phyloP scores from a whole-genome alignment of 2,888 invertebrate species.

The Antheraea yamamai region DNA sequence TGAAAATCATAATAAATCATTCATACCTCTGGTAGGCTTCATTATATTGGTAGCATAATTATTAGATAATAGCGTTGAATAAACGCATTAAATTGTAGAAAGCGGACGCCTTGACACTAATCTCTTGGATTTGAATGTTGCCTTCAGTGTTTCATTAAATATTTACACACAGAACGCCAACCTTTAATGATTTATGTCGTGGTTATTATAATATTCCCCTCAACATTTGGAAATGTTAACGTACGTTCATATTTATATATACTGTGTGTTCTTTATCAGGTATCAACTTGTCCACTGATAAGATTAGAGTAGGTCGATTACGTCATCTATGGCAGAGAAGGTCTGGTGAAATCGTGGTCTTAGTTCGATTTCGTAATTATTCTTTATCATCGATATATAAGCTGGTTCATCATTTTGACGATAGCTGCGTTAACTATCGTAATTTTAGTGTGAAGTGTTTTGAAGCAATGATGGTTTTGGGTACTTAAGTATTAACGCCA shows the following conservation, averaged over 20 bases:
- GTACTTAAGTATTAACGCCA: no score
- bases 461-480: no score
- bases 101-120: conserved; percentile 2
- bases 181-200: not conserved
- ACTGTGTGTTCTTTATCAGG: not conserved
- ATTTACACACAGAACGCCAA: not conserved
- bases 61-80: no score
- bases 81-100: not conserved
- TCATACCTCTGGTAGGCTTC: no score
- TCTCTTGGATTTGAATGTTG: not conserved
- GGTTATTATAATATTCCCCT: not conserved
- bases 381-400: not conserved
- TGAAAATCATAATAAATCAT: no score
- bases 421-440: not conserved
- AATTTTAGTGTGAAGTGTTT: not conserved
- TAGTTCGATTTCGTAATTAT: not conserved
- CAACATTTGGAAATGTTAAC: not conserved
- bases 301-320: not conserved
- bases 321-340: not conserved
- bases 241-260: not conserved
- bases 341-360: not conserved
- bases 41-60: no score
- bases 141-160: conserved; percentile 5
- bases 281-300: conserved; percentile 4
- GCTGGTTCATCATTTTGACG: not conserved